Evolutionary conservation across 2,113 vertebrate species (phyloP), one percentile per base, ranked within the genome.

Genomic region (Semnornis frantzii): DNA sequence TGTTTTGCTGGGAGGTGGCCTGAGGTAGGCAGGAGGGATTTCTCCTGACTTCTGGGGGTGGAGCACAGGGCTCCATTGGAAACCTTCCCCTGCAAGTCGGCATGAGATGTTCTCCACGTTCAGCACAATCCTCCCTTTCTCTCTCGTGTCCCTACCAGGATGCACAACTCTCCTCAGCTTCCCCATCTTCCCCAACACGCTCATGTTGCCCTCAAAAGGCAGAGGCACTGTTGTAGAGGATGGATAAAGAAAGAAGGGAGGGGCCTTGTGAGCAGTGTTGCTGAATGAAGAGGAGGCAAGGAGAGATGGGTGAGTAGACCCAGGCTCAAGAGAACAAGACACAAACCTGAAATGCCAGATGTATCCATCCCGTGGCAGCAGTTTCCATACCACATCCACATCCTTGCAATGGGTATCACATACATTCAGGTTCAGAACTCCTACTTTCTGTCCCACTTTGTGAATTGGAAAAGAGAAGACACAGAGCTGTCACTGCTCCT

Each of bases 361-460:
- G 5, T 64, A 54, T 44, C 57, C 25, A 20, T 12, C 21, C 9
- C 1, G 0, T 21, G 23, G 62, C 84, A 84, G 58, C 39, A 44
- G 58, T 44, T 84, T 84, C 70, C 66, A 37, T 33, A 34, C 1
- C 0, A 7, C 50, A 14, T 24, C 13, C 0, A 0, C 17, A 52
- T n/a, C 34, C 50, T 13, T 46, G 70, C 2, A 3, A 59, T 24
- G 15, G 30, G 73, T 30, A 69, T 8, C 44, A 58, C 9, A 24
- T 6, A 48, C 25, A 15, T n/a, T 73, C 63, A 33, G 37, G 57
- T 72, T 81, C 25, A 27, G 30, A 91, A 62, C 12, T 72, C 57
- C 54, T 34, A 66, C 23, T 3, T 39, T 48, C 79, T 74, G 5
- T 57, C 24, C 63, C 5, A 4, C 3, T 82, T 70, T 70, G 30